Base-by-base conservation (phyloP, 1,140 invertebrate species). In the Littorina saxatilis region DNA sequence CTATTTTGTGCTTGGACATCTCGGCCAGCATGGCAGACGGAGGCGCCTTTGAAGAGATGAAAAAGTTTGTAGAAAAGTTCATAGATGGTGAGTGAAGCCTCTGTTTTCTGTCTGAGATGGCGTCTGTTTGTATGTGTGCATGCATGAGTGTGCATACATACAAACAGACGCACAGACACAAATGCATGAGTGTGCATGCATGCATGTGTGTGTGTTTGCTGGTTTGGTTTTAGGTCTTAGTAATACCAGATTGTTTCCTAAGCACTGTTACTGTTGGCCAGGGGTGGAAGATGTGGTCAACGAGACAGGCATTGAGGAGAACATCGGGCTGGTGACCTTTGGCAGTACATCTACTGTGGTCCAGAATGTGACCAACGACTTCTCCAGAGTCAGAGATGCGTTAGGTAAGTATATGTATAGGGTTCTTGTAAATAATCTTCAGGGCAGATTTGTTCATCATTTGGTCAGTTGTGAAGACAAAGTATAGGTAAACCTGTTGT, bases 351-450 rank as follows among this genome's bases (percentile, higher is more conserved):
- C 82, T 40, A 75, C 27, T 27, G 79, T 85, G 15, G 40, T 82
- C 13, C 86, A 87, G 76, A 80, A 85, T 39, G 43, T 87, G 27
- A 87, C 86, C 15, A 85, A 85, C 83, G 86, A 87, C 75, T 87
- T 83, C 32, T 76, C 78, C 9, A 82, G 82, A 75, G 76, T 86
- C 35, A 83, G 85, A 40, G 85, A 86, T 23, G 78, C 80, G 52
- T 29, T 86, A 40, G 85, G 85, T 86, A 68, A 58, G 74, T 58
- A 23, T 7, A 29, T 70, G n/a, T 1, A 29, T 17, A 27, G 47
- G 20, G 7, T 50, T 7, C 20, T 50, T 11, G 7, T 11, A 11
- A 20, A 7, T 50, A 7, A 7, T 50, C 9, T 50, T 11, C 7
- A 7, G 20, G 20, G 20, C 9, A 50, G 20, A 50, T 50, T 50